phyloP scores from a whole-genome alignment of 2,113 vertebrate genomes.

The Poecile atricapillus region DNA sequence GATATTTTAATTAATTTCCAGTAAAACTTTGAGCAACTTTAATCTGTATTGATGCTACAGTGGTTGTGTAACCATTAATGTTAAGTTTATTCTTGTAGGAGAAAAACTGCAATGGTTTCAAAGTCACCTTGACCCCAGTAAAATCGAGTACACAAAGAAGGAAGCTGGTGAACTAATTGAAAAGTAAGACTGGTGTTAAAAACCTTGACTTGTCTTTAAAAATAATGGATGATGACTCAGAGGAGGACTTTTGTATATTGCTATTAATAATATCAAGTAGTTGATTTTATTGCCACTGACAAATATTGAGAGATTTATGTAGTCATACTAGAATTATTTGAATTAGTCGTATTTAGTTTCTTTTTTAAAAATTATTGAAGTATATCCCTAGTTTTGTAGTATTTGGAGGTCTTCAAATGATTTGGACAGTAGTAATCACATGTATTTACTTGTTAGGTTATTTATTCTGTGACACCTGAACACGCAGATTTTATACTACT shows the following conservation, averaged over 20 bases:
- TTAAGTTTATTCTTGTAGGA: constrained; percentile 72
- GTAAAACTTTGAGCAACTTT: not conserved
- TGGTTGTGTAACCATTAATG: not conserved
- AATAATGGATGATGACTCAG: not conserved
- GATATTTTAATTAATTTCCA: not conserved
- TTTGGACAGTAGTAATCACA: not conserved
- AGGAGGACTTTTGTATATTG: not conserved
- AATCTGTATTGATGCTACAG: not conserved
- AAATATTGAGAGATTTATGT: not conserved
- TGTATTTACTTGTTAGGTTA: not conserved
- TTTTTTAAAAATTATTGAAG: not conserved
- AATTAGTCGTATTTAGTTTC: not conserved
- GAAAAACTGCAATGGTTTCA: constrained; percentile 96
- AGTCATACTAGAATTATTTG: not conserved
- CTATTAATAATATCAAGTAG: not conserved
- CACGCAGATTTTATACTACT: not conserved
- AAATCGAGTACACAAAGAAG: constrained; percentile 80
- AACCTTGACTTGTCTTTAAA: not conserved
- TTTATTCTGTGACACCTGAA: not conserved
- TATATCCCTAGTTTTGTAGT: not conserved
- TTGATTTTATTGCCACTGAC: not conserved
- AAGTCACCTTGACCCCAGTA: constrained; percentile 81
- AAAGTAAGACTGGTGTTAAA: constrained; percentile 74
- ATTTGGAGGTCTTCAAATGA: not conserved
- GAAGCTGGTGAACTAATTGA: constrained; percentile 88